Evolutionary conservation across 2,797 vertebrate species (phyloP), one percentile per base, ranked within the genome.

Genomic region (Lindbergichthys nudifrons): DNA sequence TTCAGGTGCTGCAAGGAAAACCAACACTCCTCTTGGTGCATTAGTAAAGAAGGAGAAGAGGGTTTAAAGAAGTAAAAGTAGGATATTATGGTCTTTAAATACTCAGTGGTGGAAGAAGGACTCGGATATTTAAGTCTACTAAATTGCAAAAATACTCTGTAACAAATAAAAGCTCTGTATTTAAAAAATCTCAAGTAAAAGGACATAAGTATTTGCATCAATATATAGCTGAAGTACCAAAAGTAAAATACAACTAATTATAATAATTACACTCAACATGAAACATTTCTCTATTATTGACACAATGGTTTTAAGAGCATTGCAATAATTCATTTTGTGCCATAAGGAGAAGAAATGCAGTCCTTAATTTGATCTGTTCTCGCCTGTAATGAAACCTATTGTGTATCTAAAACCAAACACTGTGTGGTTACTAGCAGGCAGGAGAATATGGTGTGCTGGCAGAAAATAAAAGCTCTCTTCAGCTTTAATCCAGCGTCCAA

Each of bases 1-100:
- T 89, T 88, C 42, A 81, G 0, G 73, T 11, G 62, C 73, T 21
- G 68, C 70, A 0, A 73, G 86, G 84, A 71, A 82, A 32, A 0
- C 26, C 1, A 16, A 0, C 0, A 3, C 43, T 14, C 0, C 26
- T 14, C 23, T 19, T 26, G 15, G 39, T 10, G 48, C 66, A 36
- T 21, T 30, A 5, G 23, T 23, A 4, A 10, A 56, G 8, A n/a
- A 36, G 10, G 3, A n/a, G 16, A 14, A 26, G 13, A 3, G 23
- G 23, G 23, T 23, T 23, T 23, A 23, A 23, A 23, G 3, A 26
- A 26, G 26, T 26, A 26, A 26, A 26, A 26, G 26, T 26, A 26
- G 26, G 26, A 26, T 26, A 26, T 26, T 4, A 26, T 26, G 26
- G 26, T 26, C 26, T 26, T 26, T 26, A 26, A 26, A 26, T 26